A percentile compares a stretch with the other conserved stretches of the same genome.
Conservation (phyloP, 2,113 vertebrate genomes). For the Hippocampus barbouri region DNA sequence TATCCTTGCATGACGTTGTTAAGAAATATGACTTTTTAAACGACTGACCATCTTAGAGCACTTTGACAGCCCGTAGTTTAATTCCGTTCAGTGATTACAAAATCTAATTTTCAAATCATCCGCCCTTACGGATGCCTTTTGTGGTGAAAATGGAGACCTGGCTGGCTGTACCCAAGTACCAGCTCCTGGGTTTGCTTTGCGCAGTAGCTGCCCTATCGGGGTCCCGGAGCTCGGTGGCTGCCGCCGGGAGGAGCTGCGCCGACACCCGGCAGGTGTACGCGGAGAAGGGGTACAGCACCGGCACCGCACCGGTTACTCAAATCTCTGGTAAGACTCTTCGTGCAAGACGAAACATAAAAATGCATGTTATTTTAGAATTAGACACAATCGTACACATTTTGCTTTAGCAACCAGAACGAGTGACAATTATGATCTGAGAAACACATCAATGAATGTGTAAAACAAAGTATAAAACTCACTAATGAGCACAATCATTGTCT, state of each 20-base stretch:
- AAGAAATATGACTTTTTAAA: conserved; percentile 37
- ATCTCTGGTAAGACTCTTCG: conserved; percentile 77
- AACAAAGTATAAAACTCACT: conserved; percentile 19
- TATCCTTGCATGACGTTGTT: conserved; percentile 2
- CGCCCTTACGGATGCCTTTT: conserved; percentile 1
- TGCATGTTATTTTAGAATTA: background rate
- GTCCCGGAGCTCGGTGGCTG: conserved; percentile 54
- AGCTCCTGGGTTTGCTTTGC: conserved; percentile 52
- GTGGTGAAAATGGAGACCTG: conserved; percentile 43
- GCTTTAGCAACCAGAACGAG: background rate
- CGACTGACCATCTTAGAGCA: conserved; percentile 24
- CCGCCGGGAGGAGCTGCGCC: conserved; percentile 76
- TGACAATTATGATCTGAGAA: background rate
- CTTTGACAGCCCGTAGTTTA: conserved; percentile 4
- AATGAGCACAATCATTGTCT: conserved; percentile 13
- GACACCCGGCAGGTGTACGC: conserved; percentile 82
- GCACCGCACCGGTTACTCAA: conserved; percentile 75
- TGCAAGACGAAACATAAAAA: background rate
- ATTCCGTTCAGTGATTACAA: background rate
- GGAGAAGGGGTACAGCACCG: conserved; percentile 79
- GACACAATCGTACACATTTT: background rate
- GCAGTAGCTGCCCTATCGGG: conserved; percentile 38
- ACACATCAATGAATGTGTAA: background rate
- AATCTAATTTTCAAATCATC: conserved; percentile 1
- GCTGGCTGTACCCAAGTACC: conserved; percentile 13